Percentiles rank a stretch among this genome's conserved stretches.
These are phyloP conservation scores for Silvanus unidentatus DNA, from an alignment of 2,888 invertebrate genomes.

Conservation along the genomic window DNA sequence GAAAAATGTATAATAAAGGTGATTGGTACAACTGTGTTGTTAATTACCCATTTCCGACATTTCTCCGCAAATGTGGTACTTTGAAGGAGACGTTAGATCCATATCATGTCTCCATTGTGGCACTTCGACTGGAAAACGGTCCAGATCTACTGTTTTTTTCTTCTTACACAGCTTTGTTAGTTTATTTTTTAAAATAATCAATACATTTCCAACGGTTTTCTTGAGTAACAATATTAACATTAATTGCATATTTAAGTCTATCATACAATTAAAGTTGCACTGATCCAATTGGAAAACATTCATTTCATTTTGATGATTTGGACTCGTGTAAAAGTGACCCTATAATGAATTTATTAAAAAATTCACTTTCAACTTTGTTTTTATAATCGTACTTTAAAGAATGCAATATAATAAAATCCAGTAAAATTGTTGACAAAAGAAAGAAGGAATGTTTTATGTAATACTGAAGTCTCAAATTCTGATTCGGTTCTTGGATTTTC, in stretches of 20 bases:
- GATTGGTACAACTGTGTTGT: conserved; percentile 5
- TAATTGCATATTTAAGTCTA: conserved; percentile 45
- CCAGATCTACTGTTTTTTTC: too few species aligned
- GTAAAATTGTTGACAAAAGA: conserved; percentile 38
- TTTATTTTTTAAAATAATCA: conserved; percentile 6
- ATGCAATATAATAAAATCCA: conserved; percentile 37
- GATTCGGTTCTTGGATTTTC: conserved; percentile 40
- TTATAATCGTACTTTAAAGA: conserved; percentile 31
- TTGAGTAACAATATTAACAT: conserved; percentile 54
- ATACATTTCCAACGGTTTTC: conserved; percentile 49
- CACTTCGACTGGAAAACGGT: conserved; percentile 13
- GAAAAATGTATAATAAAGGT: conserved; percentile 1
- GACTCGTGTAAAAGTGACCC: conserved; percentile 2
- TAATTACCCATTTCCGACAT: conserved; percentile 38
- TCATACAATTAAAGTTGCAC: conserved; percentile 1
- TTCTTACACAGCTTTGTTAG: neutral
- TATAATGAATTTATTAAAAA: neutral
- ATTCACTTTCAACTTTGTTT: neutral
- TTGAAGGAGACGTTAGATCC: conserved; percentile 26
- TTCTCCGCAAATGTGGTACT: conserved; percentile 33
- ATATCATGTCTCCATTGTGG: conserved; percentile 42
- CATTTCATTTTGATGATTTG: neutral
- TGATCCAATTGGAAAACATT: neutral
- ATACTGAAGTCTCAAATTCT: conserved; percentile 36
- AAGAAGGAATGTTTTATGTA: conserved; percentile 38